Evolutionary conservation across 2,888 invertebrate genomes (phyloP).

Genomic region (Teinopalpus imperialis): DNA sequence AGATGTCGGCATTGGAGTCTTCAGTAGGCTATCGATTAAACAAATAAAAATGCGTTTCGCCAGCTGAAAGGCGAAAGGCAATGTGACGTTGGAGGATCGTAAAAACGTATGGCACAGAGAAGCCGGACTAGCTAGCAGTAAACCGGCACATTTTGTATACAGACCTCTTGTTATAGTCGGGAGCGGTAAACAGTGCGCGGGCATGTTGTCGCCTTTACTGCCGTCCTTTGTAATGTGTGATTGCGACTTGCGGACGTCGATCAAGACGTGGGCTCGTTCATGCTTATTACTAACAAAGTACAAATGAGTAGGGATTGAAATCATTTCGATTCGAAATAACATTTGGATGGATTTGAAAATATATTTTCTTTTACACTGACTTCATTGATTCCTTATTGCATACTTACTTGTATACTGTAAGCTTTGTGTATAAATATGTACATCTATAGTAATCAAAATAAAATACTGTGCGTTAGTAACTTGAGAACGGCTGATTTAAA

Average conservation of each 20-base stretch:
- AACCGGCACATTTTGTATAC: constrained; percentile 76
- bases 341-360: no score
- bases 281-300: constrained; percentile 35
- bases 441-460: no score
- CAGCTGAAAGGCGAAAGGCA: constrained; percentile 74
- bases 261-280: constrained; percentile 49
- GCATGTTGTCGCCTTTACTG: constrained; percentile 77
- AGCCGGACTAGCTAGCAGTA: constrained; percentile 77
- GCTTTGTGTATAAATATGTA: no score
- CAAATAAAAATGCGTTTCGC: constrained; percentile 79
- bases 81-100: constrained; percentile 73
- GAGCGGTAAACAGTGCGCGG: constrained; percentile 70
- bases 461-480: no score
- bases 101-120: constrained; percentile 79
- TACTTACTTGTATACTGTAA: no score
- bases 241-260: constrained; percentile 59
- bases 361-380: no score
- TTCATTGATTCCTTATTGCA: no score
- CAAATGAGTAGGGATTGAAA: neutral
- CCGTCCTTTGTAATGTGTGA: constrained; percentile 65
- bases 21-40: constrained; percentile 78
- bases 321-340: no score
- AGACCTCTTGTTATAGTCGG: constrained; percentile 72
- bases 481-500: no score
- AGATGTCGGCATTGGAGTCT: constrained; percentile 65